These are phyloP conservation scores for Papilio protenor DNA, from an alignment of 2,888 invertebrate genomes.

Conservation along the genomic window DNA sequence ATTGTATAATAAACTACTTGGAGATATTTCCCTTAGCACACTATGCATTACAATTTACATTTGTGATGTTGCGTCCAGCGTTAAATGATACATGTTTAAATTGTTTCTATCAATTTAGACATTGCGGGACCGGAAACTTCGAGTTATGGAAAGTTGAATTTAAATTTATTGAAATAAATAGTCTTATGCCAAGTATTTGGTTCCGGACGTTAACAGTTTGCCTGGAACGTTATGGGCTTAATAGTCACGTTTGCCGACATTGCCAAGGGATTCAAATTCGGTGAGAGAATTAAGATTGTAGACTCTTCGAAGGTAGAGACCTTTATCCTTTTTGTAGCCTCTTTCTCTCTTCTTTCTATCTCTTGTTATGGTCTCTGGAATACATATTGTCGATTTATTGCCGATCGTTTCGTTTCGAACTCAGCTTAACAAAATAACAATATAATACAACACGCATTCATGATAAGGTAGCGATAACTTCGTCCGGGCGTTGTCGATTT, in stretches of 20 bases:
- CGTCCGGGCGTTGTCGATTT: constrained; percentile 32
- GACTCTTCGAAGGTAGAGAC: too few species aligned
- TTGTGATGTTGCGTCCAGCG: background rate
- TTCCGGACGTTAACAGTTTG: background rate
- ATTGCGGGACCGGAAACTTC: constrained; percentile 33
- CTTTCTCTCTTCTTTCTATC: background rate
- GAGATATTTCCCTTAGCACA: constrained; percentile 19
- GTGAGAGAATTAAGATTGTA: too few species aligned
- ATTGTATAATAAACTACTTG: constrained; percentile 22
- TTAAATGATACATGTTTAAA: constrained; percentile 11
- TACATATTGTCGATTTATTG: background rate
- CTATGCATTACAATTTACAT: constrained; percentile 5
- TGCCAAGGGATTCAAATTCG: background rate
- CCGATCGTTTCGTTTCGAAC: background rate
- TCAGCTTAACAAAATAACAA: constrained; percentile 26
- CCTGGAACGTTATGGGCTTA: background rate
- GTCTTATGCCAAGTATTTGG: background rate
- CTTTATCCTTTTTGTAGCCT: background rate
- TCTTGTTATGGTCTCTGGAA: background rate
- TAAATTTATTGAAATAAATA: constrained; percentile 27
- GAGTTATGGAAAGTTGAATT: constrained; percentile 33
- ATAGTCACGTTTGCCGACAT: background rate
- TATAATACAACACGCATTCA: constrained; percentile 27
- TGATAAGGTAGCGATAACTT: constrained; percentile 40
- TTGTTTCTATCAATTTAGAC: constrained; percentile 32